phyloP scores from a whole-genome alignment of 2,888 invertebrate species.

The Dione juno region DNA sequence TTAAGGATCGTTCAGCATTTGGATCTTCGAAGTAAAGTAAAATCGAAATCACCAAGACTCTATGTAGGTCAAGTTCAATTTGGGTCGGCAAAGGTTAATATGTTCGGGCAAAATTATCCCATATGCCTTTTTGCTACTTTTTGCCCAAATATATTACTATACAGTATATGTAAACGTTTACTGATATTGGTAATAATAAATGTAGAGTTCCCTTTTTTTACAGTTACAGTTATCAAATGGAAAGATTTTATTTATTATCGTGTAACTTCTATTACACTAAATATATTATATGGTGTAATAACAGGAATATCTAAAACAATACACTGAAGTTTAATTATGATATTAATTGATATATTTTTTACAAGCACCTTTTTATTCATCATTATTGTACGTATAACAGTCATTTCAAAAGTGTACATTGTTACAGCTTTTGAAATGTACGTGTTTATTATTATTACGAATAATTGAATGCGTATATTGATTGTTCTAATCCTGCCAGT shows the following conservation, averaged over 20 bases:
- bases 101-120: slow-evolving; percentile 3
- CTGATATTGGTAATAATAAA: neutral
- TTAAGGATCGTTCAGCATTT: neutral
- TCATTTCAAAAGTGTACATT: too few species aligned
- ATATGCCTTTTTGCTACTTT: neutral
- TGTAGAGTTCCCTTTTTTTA: neutral
- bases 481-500: too few species aligned
- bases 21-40: slow-evolving; percentile 5
- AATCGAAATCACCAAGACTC: slow-evolving; percentile 8
- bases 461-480: too few species aligned
- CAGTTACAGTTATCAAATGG: neutral
- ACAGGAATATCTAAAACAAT: too few species aligned
- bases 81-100: slow-evolving; percentile 25
- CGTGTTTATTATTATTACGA: too few species aligned
- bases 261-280: too few species aligned
- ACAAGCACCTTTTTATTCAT: too few species aligned
- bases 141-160: neutral
- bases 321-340: too few species aligned
- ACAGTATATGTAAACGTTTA: neutral
- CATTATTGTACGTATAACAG: too few species aligned
- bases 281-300: too few species aligned
- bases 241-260: neutral
- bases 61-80: slow-evolving; percentile 33
- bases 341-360: too few species aligned
- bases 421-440: too few species aligned